Evolutionary conservation across 2,113 vertebrate genomes (phyloP).

Genomic region (Mastomys coucha): DNA sequence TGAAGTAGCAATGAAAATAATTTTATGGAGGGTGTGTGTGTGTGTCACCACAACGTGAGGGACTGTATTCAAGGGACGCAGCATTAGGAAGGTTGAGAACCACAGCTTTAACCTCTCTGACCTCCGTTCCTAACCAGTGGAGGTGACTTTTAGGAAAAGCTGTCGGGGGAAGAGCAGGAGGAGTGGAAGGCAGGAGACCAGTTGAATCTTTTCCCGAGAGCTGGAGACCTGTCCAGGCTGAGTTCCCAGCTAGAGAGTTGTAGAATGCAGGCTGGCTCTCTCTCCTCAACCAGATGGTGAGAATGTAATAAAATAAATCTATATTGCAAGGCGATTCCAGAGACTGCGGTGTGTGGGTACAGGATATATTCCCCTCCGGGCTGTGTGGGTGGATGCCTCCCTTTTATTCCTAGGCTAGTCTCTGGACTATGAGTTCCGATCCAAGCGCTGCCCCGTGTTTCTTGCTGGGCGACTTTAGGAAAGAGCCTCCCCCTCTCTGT

Average conservation of each 20-base stretch:
- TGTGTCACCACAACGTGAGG: background rate
- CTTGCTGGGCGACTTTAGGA: background rate
- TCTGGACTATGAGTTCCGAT: background rate
- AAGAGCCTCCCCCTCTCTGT: background rate
- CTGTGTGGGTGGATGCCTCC: background rate
- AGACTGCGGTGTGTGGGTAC: background rate
- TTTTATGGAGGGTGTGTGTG: background rate
- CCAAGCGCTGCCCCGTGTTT: background rate
- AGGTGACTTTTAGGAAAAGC: background rate
- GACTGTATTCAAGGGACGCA: background rate
- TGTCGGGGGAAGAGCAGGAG: too few species aligned
- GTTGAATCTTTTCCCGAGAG: background rate
- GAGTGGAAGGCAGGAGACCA: background rate
- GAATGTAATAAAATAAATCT: slow-evolving; percentile 38
- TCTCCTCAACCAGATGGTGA: background rate
- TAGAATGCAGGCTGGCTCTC: background rate
- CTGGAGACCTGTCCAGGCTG: background rate
- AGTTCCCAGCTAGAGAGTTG: background rate
- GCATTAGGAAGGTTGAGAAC: background rate
- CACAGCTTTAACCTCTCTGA: slow-evolving; percentile 6
- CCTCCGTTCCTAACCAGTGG: background rate
- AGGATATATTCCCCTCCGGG: background rate
- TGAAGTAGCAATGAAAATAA: background rate
- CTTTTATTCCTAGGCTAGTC: background rate
- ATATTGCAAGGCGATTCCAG: background rate